Conservation (phyloP, 2,888 invertebrate genomes). For the Eueremaeus valkanovi region DNA sequence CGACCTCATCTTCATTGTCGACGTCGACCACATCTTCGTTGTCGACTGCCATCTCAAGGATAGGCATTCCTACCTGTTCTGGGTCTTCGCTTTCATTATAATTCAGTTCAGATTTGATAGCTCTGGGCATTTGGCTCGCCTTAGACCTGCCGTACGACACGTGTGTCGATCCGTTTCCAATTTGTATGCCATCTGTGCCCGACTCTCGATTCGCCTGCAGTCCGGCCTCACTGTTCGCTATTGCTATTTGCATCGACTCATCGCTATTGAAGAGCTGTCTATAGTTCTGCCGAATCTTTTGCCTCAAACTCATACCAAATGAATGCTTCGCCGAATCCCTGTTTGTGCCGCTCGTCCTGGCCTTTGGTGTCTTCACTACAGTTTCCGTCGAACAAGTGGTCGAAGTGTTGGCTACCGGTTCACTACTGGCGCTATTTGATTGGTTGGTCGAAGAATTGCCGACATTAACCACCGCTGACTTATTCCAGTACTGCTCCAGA, state of each 20-base stretch:
- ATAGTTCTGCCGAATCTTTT: background rate
- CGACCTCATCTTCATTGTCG: too few species aligned
- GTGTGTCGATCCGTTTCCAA: background rate
- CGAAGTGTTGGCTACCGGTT: background rate
- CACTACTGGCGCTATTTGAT: background rate
- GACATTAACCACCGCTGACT: constrained; percentile 13
- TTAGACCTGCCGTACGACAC: background rate
- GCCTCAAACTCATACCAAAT: background rate
- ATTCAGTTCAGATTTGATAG: background rate
- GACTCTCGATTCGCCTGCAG: too few species aligned
- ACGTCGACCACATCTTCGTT: too few species aligned
- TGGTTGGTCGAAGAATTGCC: background rate
- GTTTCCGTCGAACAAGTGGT: background rate
- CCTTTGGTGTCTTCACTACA: background rate
- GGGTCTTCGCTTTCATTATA: background rate
- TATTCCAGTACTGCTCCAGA: background rate
- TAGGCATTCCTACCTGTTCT: too few species aligned
- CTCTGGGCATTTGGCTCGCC: background rate
- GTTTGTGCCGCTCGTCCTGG: background rate
- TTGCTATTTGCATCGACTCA: too few species aligned
- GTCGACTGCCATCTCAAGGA: too few species aligned
- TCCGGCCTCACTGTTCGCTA: too few species aligned
- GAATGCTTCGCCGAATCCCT: background rate
- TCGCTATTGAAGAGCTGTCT: constrained; percentile 13
- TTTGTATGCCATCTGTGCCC: too few species aligned